Base-by-base conservation (phyloP, 2,888 invertebrate genomes). In the Lepeophtheirus nordmannii region DNA sequence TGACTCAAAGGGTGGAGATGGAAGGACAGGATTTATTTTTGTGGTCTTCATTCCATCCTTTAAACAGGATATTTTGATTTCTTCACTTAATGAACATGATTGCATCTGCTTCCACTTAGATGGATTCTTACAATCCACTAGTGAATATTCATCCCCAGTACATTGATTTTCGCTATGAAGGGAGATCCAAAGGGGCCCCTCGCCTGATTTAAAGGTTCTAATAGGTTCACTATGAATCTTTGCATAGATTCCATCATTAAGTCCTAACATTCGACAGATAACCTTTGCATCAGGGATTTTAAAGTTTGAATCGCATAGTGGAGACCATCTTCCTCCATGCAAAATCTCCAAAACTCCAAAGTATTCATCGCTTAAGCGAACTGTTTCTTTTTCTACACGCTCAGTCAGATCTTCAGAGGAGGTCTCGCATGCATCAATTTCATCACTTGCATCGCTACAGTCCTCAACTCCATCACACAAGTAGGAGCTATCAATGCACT, bases 261-360 rank as follows among this genome's bases (percentile, higher is more conserved):
- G 56, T 63, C 46, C 62, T 3, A 62, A 20, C 62, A 38, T 39
- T 14, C 39, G 40, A 17, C 65, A 65, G 11, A 65, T 12, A 1
- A 65, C 58, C 7, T 65, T 46, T 14, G 65, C 87, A 30, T 84
- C 82, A 58, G 78, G 77, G 20, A 79, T 76, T 62, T 82, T 81
- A 72, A 86, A 87, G 71, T 84, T 83, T 72, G 87, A 87, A 71
- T 87, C 86, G 73, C 88, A 89, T n/a, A 89, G 78, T 0, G 85
- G 85, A 12, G 87, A 87, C 84, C 86, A 86, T 20, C 83, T 78
- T 1, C 83, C 83, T 69, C 81, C 80, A 70, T 83, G 80, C 68
- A 80, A 79, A 0, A 88, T 79, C 74, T 87, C 86, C 0, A 87
- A 77, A 58, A 86, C 78, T 0, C 87, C 87, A 72, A 84, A 81